Conservation (phyloP, 2,113 vertebrate species). For the Hassar affinis region DNA sequence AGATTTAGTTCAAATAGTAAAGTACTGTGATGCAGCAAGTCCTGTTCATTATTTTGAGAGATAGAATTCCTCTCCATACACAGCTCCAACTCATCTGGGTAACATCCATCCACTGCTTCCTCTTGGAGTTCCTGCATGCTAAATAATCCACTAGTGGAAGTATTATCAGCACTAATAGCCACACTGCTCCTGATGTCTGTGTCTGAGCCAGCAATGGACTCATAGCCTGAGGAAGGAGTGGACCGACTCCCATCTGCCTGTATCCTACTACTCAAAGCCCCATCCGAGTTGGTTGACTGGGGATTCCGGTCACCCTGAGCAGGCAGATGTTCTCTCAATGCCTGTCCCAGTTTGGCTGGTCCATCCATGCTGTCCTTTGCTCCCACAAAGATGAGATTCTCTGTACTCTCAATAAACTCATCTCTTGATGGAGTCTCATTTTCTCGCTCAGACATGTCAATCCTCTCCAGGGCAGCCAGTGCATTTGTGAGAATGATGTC, state of each 20-base stretch:
- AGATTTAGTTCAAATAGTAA: neutral
- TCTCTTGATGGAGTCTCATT: neutral
- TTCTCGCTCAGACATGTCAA: conserved; percentile 38
- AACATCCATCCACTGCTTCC: conserved; percentile 5
- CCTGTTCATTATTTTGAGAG: neutral
- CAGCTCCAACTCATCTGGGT: neutral
- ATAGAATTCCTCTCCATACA: neutral
- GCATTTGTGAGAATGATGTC: conserved; percentile 55
- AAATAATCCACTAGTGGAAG: neutral
- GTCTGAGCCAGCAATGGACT: conserved; percentile 60
- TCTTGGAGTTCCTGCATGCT: conserved; percentile 20
- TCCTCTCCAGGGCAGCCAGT: conserved; percentile 48
- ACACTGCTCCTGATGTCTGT: conserved; percentile 53
- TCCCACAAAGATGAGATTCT: neutral
- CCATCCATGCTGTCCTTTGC: conserved; percentile 2
- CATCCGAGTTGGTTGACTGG: conserved; percentile 27
- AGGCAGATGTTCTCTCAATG: neutral
- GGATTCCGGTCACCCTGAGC: conserved; percentile 12
- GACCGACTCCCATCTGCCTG: conserved; percentile 53
- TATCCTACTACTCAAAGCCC: conserved; percentile 12
- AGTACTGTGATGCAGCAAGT: conserved; percentile 3
- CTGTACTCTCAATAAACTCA: neutral
- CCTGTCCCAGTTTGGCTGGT: conserved; percentile 14
- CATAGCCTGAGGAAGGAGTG: conserved; percentile 57
- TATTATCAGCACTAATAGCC: conserved; percentile 35